Conservation (phyloP, 2,888 invertebrate genomes). For the Drosophila peninsularis region DNA sequence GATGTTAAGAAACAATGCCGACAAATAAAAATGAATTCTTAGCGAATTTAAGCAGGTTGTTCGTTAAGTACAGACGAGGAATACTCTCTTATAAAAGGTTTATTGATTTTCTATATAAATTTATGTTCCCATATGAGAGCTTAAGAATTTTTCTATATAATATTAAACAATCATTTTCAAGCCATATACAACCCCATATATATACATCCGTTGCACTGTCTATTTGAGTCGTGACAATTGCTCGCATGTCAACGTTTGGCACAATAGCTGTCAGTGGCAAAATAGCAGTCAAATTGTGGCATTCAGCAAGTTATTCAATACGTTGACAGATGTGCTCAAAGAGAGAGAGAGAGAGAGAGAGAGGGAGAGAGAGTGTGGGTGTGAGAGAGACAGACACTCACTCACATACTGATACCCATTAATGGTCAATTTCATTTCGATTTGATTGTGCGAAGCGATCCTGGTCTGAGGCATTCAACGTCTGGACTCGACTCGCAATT, state of each 20-base stretch:
- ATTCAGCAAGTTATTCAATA: conserved; percentile 49
- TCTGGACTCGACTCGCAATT: conserved; percentile 71
- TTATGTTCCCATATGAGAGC: too few species aligned
- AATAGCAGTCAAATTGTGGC: conserved; percentile 19
- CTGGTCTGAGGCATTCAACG: conserved; percentile 33
- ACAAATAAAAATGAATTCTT: background rate
- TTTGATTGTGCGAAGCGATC: conserved; percentile 63
- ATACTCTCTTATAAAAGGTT: too few species aligned
- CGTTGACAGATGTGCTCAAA: conserved; percentile 18
- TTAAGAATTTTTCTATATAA: background rate
- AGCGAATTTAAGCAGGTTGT: background rate
- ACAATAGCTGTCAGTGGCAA: conserved; percentile 57
- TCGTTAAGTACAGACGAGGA: too few species aligned
- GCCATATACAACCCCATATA: background rate
- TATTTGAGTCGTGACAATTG: conserved; percentile 19
- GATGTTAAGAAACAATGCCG: background rate
- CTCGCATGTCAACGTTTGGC: conserved; percentile 55
- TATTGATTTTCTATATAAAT: too few species aligned
- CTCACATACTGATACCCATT: conserved; percentile 58
- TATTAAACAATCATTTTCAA: background rate
- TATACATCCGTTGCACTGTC: conserved; percentile 1
- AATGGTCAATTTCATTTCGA: conserved; percentile 81
- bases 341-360: background rate
- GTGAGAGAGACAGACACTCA: conserved; percentile 15
- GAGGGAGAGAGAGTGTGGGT: background rate